These are phyloP conservation scores for Holotrichia oblita DNA, from an alignment of 1,140 invertebrate genomes.

Conservation along the genomic window DNA sequence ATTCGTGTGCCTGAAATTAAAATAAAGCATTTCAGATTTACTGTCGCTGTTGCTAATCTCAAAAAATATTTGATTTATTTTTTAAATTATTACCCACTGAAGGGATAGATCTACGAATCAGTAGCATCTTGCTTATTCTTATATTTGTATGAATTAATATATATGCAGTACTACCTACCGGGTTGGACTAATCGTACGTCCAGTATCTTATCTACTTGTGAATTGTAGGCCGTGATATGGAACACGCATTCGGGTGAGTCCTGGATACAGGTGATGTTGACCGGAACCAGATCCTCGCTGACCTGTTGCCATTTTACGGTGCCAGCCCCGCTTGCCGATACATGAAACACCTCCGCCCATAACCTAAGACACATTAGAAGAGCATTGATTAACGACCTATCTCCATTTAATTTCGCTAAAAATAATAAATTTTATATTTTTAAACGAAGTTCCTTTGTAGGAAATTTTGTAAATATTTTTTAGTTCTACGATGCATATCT, in stretches of 20 bases:
- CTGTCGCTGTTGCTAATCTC: too few species aligned
- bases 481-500: too few species aligned
- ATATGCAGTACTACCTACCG: constrained; percentile 67
- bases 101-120: too few species aligned
- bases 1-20: constrained; percentile 85
- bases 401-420: too few species aligned
- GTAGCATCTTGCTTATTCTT: too few species aligned
- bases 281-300: constrained; percentile 96
- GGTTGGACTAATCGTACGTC: constrained; percentile 96
- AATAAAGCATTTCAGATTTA: background rate
- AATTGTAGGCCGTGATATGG: constrained; percentile 98
- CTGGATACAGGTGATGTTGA: constrained; percentile 97
- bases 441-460: too few species aligned
- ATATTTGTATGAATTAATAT: background rate
- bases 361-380: constrained; percentile 72
- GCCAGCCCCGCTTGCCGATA: constrained; percentile 87
- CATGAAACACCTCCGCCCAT: constrained; percentile 98
- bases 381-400: too few species aligned
- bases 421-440: too few species aligned
- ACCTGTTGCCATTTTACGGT: constrained; percentile 97
- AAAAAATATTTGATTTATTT: too few species aligned
- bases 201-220: constrained; percentile 97
- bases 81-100: too few species aligned
- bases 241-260: constrained; percentile 96
- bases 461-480: too few species aligned